Percentiles rank a stretch among this genome's conserved stretches.
phyloP scores from a whole-genome alignment of 2,888 invertebrate species.

The Platynereis dumerilii region DNA sequence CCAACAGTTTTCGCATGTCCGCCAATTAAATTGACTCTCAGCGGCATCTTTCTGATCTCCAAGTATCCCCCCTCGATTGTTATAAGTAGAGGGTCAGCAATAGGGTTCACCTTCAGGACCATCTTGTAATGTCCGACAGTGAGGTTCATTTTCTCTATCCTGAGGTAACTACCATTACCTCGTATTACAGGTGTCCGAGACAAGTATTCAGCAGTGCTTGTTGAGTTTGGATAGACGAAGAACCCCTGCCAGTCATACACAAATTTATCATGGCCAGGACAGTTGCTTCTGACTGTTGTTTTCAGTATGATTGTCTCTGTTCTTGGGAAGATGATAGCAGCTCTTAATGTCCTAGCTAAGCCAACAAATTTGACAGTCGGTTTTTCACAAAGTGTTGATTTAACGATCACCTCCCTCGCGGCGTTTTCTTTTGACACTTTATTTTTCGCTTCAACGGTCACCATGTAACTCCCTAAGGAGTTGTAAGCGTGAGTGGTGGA shows the following conservation, averaged over 20 bases:
- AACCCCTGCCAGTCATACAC: too few relatives aligned
- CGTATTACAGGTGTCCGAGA: too few relatives aligned
- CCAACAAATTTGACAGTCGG: neutral
- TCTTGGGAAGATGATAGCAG: neutral
- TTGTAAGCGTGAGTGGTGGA: too few relatives aligned
- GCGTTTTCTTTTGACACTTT: conserved; percentile 4
- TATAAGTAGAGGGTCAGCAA: neutral
- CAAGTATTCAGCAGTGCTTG: too few relatives aligned
- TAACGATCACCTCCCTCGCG: neutral
- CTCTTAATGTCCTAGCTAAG: neutral
- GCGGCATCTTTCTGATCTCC: neutral
- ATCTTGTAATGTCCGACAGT: neutral
- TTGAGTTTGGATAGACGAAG: too few relatives aligned
- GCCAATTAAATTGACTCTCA: neutral
- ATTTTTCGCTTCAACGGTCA: neutral
- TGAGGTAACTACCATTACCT: too few relatives aligned
- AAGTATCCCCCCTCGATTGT: neutral
- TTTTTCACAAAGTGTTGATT: neutral
- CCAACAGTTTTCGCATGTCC: neutral
- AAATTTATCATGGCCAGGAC: too few relatives aligned
- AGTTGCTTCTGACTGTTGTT: too few relatives aligned
- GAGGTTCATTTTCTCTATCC: neutral
- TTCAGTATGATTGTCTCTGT: neutral
- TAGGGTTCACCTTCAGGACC: neutral
- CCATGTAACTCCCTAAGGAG: too few relatives aligned